A percentile compares a stretch with the other conserved stretches of the same genome.
phyloP scores from a whole-genome alignment of 2,797 vertebrate species.

The Rhinogobio ventralis region DNA sequence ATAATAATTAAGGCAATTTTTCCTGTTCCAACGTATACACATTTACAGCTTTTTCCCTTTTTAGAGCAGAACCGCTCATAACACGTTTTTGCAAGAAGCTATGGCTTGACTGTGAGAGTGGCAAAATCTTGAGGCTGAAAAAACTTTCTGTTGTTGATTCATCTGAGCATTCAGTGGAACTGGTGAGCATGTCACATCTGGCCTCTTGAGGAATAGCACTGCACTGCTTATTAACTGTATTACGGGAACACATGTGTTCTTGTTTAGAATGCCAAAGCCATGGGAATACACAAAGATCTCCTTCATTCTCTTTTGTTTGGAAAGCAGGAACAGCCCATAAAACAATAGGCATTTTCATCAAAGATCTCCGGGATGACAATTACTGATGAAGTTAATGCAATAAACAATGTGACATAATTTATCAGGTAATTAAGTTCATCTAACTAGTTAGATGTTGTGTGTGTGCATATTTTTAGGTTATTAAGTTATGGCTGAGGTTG shows the following conservation, averaged over 20 bases:
- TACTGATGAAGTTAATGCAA: constrained; percentile 34
- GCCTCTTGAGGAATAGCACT: constrained; percentile 66
- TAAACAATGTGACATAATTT: constrained; percentile 34
- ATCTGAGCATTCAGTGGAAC: constrained; percentile 20
- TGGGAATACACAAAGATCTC: constrained; percentile 72
- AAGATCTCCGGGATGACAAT: constrained; percentile 30
- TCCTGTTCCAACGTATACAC: not conserved
- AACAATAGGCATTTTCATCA: constrained; percentile 48
- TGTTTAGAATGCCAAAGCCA: constrained; percentile 74
- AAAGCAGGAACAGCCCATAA: constrained; percentile 42
- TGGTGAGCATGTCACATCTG: constrained; percentile 54
- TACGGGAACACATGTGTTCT: constrained; percentile 76
- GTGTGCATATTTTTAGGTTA: not conserved
- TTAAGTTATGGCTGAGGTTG: constrained; percentile 4
- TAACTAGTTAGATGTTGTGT: constrained; percentile 19
- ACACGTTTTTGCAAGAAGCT: not conserved
- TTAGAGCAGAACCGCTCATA: not conserved
- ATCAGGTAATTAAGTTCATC: constrained; percentile 29
- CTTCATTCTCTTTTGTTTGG: constrained; percentile 53
- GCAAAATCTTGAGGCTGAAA: constrained; percentile 2
- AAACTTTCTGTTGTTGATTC: constrained; percentile 38
- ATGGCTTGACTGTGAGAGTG: not conserved
- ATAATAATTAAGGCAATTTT: not conserved
- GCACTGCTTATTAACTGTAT: constrained; percentile 69
- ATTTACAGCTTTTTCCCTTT: not conserved